Conservation (phyloP, 2,113 vertebrate species). For the Eolophus roseicapilla region DNA sequence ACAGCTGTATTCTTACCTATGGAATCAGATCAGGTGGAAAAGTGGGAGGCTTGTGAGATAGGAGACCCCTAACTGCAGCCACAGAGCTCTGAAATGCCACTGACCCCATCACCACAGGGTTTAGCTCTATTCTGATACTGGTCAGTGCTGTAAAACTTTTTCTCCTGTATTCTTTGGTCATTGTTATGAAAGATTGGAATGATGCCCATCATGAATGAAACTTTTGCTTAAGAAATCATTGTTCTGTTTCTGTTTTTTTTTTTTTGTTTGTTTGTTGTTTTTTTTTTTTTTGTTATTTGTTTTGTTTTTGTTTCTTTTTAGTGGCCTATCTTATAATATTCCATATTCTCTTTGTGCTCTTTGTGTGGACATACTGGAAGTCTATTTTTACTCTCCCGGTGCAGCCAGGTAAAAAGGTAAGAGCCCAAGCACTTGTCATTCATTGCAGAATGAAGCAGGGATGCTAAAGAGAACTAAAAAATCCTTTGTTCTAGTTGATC, state of each 20-base stretch:
- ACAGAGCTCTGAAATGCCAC: background rate
- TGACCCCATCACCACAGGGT: background rate
- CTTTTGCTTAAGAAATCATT: background rate
- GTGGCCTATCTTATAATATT: slow-evolving; percentile 90
- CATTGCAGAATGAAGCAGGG: background rate
- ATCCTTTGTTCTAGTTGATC: background rate
- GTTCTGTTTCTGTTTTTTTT: slow-evolving; percentile 4
- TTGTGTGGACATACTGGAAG: slow-evolving; percentile 97
- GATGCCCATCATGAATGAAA: background rate
- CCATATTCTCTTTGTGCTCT: slow-evolving; percentile 94
- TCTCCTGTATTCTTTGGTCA: background rate
- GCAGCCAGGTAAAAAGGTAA: slow-evolving; percentile 94
- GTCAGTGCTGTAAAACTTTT: background rate
- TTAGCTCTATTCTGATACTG: background rate
- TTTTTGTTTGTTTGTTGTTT: background rate
- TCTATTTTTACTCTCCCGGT: slow-evolving; percentile 91
- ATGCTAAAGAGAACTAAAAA: background rate
- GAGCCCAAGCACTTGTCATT: background rate
- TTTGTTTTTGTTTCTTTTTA: slow-evolving; percentile 62
- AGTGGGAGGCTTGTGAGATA: background rate
- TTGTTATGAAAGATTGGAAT: background rate
- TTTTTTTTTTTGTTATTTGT: background rate
- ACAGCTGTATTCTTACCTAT: background rate
- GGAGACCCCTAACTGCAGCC: background rate
- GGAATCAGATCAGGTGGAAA: background rate